Evolutionary conservation across 1,140 invertebrate species (phyloP), one percentile per base, ranked within the genome.

Genomic region (Ptiloglossa arizonensis): DNA sequence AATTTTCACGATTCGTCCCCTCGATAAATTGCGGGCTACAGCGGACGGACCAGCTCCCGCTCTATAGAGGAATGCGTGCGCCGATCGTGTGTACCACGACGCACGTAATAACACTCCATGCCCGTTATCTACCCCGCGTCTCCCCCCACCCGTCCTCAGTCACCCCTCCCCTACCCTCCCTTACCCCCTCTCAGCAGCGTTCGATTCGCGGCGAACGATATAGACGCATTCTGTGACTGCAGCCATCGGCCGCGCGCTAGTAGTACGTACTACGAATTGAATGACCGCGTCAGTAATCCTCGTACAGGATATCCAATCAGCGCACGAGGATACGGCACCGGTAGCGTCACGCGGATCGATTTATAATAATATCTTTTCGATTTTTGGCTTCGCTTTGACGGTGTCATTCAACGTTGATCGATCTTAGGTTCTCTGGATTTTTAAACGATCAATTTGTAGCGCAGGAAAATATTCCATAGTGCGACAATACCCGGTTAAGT

Each of bases 231-330:
- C 68, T 76, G 32, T 41, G 67, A 50, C 56, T 54, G 57, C 48
- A 64, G 48, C 48, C 63, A 56, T 78, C 73, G 72, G n/a, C 11
- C 48, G 73, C 41, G 24, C 56, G 69, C 69, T 13, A 59, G 63
- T 72, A 73, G 75, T 79, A 73, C 80, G 76, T 79, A 68, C 68
- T 64, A 59, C 62, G 83, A 86, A 79, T 82, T 83, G 85, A 86
- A 86, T 77, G 69, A 86, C 79, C 72, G 78, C 68, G 63, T 71
- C 77, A 52, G 68, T 85, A 80, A 79, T 85, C 77, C 83, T 83
- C 69, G 70, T 82, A 83, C 71, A 75, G 72, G 77, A 80, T 75
- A 80, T 83, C 68, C 80, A 83, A 86, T 86, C 79, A 80, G 64
- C 74, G 85, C 50, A 76, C 80, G 71, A 86, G 66, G 73, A 86